phyloP scores from a whole-genome alignment of 2,797 vertebrate species.

The Sphaeramia orbicularis region DNA sequence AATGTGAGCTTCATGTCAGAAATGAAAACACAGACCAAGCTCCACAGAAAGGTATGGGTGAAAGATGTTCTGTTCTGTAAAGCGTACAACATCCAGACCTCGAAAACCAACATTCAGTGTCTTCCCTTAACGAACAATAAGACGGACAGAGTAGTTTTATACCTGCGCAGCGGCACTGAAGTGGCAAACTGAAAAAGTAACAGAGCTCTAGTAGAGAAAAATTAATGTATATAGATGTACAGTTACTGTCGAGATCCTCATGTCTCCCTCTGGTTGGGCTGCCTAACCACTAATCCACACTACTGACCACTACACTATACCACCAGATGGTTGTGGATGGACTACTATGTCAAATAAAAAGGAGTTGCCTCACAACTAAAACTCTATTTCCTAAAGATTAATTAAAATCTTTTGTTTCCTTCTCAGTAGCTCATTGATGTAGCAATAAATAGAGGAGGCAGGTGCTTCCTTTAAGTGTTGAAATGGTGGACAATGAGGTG shows the following conservation, averaged over 20 bases:
- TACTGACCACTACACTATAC: conserved; percentile 82
- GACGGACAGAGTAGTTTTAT: conserved; percentile 23
- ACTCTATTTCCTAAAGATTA: conserved; percentile 56
- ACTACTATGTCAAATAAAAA: conserved; percentile 66
- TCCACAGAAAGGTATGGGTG: conserved; percentile 31
- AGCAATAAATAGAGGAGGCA: conserved; percentile 77
- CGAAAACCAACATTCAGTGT: conserved; percentile 23
- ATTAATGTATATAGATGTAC: conserved; percentile 67
- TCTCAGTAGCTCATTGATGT: conserved; percentile 86
- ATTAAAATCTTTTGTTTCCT: conserved; percentile 52
- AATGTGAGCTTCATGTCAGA: conserved; percentile 29
- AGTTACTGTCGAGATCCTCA: conserved; percentile 58
- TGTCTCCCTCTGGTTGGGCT: conserved; percentile 68
- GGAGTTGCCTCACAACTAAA: conserved; percentile 63
- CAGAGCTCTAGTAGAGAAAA: conserved; percentile 57
- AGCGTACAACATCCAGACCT: conserved; percentile 30
- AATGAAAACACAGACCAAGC: conserved; percentile 37
- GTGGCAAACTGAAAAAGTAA: conserved; percentile 33
- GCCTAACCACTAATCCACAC: conserved; percentile 82
- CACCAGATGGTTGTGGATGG: conserved; percentile 75
- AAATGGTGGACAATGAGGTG: conserved; percentile 53
- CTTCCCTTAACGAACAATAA: conserved; percentile 31
- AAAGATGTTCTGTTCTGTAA: background rate
- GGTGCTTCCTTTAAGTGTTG: conserved; percentile 62
- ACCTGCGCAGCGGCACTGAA: background rate